phyloP scores from a whole-genome alignment of 2,113 vertebrate genomes.

The Procavia capensis region DNA sequence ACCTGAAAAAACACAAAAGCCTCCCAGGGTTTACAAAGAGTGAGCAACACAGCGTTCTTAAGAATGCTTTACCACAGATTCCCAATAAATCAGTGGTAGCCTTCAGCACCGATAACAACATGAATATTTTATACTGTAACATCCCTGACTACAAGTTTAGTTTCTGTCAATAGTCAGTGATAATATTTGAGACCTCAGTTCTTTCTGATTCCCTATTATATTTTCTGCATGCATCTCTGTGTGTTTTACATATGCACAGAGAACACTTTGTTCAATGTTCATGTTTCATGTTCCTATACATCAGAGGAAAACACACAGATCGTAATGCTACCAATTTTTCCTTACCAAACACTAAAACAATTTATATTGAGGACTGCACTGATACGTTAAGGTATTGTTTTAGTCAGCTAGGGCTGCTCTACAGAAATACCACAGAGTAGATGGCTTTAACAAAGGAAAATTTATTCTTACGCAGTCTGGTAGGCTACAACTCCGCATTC shows the following conservation, averaged over 20 bases:
- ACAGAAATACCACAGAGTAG: too few species aligned
- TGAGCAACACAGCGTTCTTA: not conserved
- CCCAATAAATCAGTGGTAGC: conserved; percentile 14
- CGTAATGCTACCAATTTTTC: not conserved
- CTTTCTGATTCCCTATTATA: not conserved
- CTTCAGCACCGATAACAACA: conserved; percentile 46
- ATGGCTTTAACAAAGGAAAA: too few species aligned
- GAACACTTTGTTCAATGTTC: not conserved
- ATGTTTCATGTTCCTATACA: not conserved
- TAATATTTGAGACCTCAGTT: not conserved
- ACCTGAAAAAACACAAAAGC: conserved; percentile 40
- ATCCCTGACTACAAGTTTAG: not conserved
- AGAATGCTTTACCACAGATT: not conserved
- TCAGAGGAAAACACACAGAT: not conserved
- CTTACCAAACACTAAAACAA: not conserved
- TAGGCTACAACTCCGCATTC: too few species aligned
- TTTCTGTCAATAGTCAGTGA: not conserved
- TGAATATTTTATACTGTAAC: conserved; percentile 55
- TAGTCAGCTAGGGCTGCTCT: too few species aligned
- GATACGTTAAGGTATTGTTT: not conserved
- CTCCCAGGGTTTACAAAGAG: not conserved
- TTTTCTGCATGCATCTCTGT: not conserved
- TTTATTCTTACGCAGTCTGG: too few species aligned
- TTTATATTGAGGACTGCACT: not conserved
- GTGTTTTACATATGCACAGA: not conserved